Evolutionary conservation across 2,113 vertebrate species (phyloP).

Genomic region (Tyto alba): DNA sequence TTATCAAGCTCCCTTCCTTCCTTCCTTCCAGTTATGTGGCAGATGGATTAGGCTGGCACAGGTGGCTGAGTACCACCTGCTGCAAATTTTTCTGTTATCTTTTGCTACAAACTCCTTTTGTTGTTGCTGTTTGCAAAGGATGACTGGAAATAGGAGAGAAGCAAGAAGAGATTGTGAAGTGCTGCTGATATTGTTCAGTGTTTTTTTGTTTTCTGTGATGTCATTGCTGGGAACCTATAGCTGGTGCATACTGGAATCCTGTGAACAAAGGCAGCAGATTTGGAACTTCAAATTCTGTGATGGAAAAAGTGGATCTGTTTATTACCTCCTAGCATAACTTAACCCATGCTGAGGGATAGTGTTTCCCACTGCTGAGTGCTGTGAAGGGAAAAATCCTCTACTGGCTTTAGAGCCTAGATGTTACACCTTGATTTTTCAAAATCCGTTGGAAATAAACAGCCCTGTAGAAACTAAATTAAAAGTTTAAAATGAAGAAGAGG

Average conservation of each 20-base stretch:
- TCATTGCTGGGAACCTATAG: neutral
- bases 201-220: neutral
- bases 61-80: slow-evolving; percentile 5
- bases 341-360: neutral
- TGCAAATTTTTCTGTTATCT: neutral
- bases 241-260: neutral
- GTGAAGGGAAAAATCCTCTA: neutral
- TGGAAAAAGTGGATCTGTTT: neutral
- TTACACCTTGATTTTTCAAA: neutral
- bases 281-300: neutral
- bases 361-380: neutral
- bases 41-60: slow-evolving; percentile 36
- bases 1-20: neutral
- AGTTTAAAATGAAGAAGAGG: neutral
- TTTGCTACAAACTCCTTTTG: neutral
- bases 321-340: neutral
- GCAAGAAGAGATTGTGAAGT: neutral
- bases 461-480: neutral
- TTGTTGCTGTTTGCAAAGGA: neutral
- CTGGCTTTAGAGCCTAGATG: neutral
- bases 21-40: neutral
- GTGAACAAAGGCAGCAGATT: neutral
- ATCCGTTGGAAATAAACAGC: neutral
- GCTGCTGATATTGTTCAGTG: neutral
- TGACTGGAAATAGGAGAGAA: neutral